Evolutionary conservation across 1,140 invertebrate species (phyloP).

Genomic region (Drosophila chauvacae): DNA sequence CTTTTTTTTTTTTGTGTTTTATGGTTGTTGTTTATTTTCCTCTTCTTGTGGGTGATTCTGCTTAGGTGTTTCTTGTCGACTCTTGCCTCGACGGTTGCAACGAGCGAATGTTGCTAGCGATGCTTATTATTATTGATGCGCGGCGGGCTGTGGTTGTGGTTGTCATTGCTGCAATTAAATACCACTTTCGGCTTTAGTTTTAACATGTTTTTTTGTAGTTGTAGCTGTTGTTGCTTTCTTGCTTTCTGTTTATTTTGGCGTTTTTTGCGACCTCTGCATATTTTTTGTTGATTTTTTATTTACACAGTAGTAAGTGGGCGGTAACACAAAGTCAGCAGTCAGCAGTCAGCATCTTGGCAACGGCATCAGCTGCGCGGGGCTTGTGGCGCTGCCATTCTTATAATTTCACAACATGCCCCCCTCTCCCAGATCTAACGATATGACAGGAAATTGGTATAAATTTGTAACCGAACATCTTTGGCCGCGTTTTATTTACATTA

Average conservation of each 20-base stretch:
- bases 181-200: constrained; percentile 19
- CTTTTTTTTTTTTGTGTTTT: neutral
- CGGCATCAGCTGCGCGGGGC: constrained; percentile 1
- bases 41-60: neutral
- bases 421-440: neutral
- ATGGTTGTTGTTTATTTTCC: neutral
- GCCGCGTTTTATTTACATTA: neutral
- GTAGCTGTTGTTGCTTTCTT: neutral
- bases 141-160: constrained; percentile 7
- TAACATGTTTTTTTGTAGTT: constrained; percentile 4
- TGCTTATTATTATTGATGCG: constrained; percentile 19
- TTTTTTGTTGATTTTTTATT: constrained; percentile 15
- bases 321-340: constrained; percentile 8
- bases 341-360: neutral
- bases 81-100: constrained; percentile 9
- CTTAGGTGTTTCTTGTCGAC: constrained; percentile 18
- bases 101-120: constrained; percentile 19
- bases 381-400: constrained; percentile 12
- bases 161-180: constrained; percentile 23
- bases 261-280: constrained; percentile 14
- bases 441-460: constrained; percentile 10
- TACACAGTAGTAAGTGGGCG: constrained; percentile 18
- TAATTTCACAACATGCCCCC: constrained; percentile 10
- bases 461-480: neutral
- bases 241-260: constrained; percentile 12